A percentile compares a stretch with the other conserved stretches of the same genome.
Evolutionary conservation across 37 sponge, comb jelly and placozoan species (phyloP).

Genomic region (Beroe forskalii): DNA sequence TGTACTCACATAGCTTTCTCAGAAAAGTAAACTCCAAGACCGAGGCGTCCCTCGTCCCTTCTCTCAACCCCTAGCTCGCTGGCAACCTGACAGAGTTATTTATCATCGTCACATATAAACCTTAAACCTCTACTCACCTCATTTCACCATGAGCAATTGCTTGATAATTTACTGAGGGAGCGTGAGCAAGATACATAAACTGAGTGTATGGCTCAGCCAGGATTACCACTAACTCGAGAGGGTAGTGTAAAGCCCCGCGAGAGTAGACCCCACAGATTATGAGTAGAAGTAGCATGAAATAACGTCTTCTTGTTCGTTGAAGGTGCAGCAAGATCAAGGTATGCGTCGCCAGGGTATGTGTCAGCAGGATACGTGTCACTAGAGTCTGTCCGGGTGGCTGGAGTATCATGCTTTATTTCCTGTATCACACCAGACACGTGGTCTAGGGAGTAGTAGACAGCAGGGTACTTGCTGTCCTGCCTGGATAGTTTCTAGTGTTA

Average conservation of each 20-base stretch:
- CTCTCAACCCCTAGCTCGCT: slow-evolving; percentile 87
- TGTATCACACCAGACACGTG: slow-evolving; percentile 24
- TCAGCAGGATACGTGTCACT: not conserved
- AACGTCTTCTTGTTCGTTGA: not conserved
- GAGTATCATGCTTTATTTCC: not conserved
- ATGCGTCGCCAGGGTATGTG: not conserved
- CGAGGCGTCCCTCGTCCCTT: slow-evolving; percentile 91
- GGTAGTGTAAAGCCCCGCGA: slow-evolving; percentile 25
- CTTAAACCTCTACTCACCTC: too few relatives aligned
- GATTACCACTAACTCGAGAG: not conserved
- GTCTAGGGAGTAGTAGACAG: slow-evolving; percentile 1
- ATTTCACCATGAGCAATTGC: too few relatives aligned
- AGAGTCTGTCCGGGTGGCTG: not conserved
- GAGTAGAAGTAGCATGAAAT: slow-evolving; percentile 25
- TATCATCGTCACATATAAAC: too few relatives aligned
- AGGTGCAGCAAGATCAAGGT: not conserved
- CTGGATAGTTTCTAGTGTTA: too few relatives aligned
- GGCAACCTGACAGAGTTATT: slow-evolving; percentile 69
- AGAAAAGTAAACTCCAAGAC: slow-evolving; percentile 95
- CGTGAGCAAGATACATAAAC: too few relatives aligned
- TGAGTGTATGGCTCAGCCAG: too few relatives aligned
- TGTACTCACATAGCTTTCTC: slow-evolving; percentile 75
- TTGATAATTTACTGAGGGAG: not conserved
- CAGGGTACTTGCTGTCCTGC: not conserved
- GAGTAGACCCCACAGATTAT: slow-evolving; percentile 20